phyloP scores from a whole-genome alignment of 2,888 invertebrate genomes.

The Eumacrocentrus americanus region DNA sequence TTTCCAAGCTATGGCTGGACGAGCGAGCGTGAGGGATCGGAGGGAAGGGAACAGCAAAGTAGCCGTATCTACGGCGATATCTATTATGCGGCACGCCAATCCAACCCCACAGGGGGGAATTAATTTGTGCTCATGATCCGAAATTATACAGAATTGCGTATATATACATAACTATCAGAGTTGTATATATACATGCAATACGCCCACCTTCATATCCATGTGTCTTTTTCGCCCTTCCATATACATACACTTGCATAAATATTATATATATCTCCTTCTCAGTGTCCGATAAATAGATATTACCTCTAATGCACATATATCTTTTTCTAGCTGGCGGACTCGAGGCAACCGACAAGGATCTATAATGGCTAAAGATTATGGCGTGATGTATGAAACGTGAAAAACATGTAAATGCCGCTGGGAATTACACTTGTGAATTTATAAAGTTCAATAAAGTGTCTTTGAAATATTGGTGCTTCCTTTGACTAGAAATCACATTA shows the following conservation, averaged over 20 bases:
- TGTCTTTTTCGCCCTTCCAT: neutral
- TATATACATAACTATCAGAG: neutral
- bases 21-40: no score
- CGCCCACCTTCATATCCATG: neutral
- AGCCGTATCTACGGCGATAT: neutral
- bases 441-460: neutral
- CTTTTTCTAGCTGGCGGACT: neutral
- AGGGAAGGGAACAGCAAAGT: no score
- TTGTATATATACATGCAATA: neutral
- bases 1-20: neutral
- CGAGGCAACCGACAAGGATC: neutral
- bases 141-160: neutral
- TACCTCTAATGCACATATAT: neutral
- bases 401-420: neutral
- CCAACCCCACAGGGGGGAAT: neutral
- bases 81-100: neutral
- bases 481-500: neutral
- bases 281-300: neutral
- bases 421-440: neutral
- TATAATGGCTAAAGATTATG: neutral
- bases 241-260: neutral
- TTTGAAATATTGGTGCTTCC: neutral
- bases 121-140: neutral
- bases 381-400: neutral
- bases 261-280: neutral